Conservation (phyloP, 2,797 vertebrate species). For the Silurus aristotelis region DNA sequence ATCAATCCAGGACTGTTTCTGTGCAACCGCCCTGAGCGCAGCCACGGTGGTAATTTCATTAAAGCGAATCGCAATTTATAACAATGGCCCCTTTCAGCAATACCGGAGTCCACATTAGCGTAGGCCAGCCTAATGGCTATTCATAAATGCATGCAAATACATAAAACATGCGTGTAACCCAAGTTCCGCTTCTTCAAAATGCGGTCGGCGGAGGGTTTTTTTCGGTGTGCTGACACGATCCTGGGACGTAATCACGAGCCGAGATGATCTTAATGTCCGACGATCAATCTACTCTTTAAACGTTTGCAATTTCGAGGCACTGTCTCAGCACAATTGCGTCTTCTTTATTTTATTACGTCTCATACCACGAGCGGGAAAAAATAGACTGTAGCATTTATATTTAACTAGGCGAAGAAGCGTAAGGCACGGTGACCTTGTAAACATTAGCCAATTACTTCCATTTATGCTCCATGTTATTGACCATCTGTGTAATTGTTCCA, state of each 20-base stretch:
- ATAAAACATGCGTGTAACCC: conserved; percentile 21
- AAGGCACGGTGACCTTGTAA: conserved; percentile 63
- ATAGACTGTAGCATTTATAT: conserved; percentile 62
- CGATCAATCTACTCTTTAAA: conserved; percentile 72
- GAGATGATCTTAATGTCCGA: conserved; percentile 72
- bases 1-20: conserved; percentile 16
- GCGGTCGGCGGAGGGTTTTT: conserved; percentile 22
- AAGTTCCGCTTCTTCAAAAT: conserved; percentile 46
- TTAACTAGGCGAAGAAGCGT: conserved; percentile 65
- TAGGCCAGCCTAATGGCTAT: conserved; percentile 29
- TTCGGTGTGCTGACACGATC: conserved; percentile 50
- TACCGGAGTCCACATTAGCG: conserved; percentile 31
- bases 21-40: conserved; percentile 21
- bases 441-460: conserved; percentile 70
- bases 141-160: conserved; percentile 41
- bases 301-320: conserved; percentile 65
- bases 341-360: conserved; percentile 67
- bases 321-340: conserved; percentile 74
- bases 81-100: conserved; percentile 33
- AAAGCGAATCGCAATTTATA: conserved; percentile 36
- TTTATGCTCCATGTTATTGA: conserved; percentile 53
- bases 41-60: conserved; percentile 31
- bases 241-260: conserved; percentile 64
- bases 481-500: conserved; percentile 25
- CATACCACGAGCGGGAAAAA: conserved; percentile 65